Conservation (phyloP, 2,797 vertebrate species). For the Lacerta agilis region DNA sequence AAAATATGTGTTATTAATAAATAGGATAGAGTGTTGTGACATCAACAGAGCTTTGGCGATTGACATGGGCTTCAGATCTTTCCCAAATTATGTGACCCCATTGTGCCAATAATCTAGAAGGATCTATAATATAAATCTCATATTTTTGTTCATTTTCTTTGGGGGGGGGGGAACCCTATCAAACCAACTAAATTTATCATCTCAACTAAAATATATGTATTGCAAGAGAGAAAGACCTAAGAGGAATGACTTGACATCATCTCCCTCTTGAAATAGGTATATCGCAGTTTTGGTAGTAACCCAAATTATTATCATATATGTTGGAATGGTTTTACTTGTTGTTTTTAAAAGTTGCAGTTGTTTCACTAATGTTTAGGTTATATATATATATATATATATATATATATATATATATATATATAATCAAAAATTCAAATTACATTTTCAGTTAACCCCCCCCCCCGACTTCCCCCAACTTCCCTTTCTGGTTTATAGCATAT, state of each 20-base stretch:
- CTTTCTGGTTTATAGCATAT: too few relatives aligned
- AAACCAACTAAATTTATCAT: constrained; percentile 27
- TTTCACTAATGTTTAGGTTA: too few relatives aligned
- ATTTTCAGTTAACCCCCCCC: too few relatives aligned
- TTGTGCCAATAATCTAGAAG: neutral
- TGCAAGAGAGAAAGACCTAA: neutral
- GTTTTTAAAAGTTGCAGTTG: too few relatives aligned
- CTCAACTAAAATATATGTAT: neutral
- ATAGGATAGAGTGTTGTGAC: neutral
- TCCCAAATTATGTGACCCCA: constrained; percentile 1
- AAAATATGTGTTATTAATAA: neutral
- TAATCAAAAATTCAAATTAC: too few relatives aligned
- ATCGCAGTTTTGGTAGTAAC: neutral
- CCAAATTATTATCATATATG: neutral
- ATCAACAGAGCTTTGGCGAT: neutral
- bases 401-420: too few relatives aligned
- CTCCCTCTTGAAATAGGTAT: neutral
- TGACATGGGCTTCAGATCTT: neutral
- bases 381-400: too few relatives aligned
- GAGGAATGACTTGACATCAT: neutral
- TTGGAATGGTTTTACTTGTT: too few relatives aligned
- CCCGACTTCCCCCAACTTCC: too few relatives aligned
- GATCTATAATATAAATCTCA: neutral
- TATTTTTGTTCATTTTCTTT: neutral
- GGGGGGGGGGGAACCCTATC: constrained; percentile 18